Conservation (phyloP, 2,888 invertebrate species). For the Eutolmus rufibarbis region DNA sequence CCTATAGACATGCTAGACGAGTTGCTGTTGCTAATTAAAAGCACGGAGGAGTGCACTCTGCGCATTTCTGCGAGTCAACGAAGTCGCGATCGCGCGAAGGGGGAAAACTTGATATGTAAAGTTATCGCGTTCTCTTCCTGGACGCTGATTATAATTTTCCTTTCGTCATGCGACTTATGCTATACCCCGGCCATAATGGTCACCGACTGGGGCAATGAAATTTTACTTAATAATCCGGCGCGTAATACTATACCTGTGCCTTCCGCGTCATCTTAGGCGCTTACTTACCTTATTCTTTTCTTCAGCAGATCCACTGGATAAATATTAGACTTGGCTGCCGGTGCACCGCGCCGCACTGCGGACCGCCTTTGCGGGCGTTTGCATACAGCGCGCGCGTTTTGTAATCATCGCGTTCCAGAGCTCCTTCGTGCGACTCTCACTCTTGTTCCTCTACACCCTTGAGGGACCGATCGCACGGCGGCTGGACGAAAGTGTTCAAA, state of each 20-base stretch:
- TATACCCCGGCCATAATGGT: conserved; percentile 2
- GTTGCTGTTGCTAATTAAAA: conserved; percentile 16
- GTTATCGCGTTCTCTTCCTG: conserved; percentile 38
- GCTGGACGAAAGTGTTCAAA: conserved; percentile 27
- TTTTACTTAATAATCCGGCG: conserved; percentile 14
- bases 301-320: neutral
- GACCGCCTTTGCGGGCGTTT: neutral
- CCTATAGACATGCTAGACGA: conserved; percentile 30
- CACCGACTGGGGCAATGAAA: conserved; percentile 35
- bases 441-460: conserved; percentile 24
- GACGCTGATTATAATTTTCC: conserved; percentile 31
- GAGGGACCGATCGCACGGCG: conserved; percentile 1
- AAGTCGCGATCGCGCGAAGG: neutral
- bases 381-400: neutral
- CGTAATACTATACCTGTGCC: conserved; percentile 31
- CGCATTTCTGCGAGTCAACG: neutral
- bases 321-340: conserved; percentile 10
- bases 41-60: conserved; percentile 27
- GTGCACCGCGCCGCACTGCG: neutral
- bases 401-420: conserved; percentile 6
- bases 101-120: conserved; percentile 30
- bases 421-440: conserved; percentile 31
- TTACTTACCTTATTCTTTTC: conserved; percentile 30
- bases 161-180: conserved; percentile 25
- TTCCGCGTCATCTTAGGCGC: conserved; percentile 30